Evolutionary conservation across 2,888 invertebrate genomes (phyloP), one percentile per base, ranked within the genome.

Genomic region (Phalera bucephala): DNA sequence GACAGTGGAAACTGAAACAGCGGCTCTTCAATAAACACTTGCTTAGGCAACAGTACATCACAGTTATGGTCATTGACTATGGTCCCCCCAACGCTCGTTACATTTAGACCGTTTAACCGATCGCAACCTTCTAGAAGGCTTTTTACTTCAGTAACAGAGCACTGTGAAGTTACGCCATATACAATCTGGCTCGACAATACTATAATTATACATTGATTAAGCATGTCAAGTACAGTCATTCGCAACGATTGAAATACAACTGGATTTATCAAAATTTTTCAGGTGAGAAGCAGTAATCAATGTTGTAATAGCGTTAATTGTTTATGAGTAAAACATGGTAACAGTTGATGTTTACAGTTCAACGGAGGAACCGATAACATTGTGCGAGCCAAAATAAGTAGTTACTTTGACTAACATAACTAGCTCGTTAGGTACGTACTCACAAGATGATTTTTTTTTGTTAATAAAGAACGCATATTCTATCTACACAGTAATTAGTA

Each of bases 51-150:
- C 9, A 89, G 47, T 1, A 86, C 77, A 48, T 88, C 88, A 40
- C 90, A 90, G 37, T 90, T 90, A 45, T 89, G 87, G 26, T 90
- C 88, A 36, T 88, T 81, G 3, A 89, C 74, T 12, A 88, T 77
- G 0, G 88, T 89, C 0, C 88, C 90, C 1, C 86, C 87, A 0
- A 79, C 66, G 31, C 72, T 83, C 0, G 84, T 88, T 10, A 90
- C 47, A 42, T 86, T 86, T n/a, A 90, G 45, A 1, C 88, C 89
- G 7, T 51, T 53, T 26, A 90, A 49, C 2, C 73, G 64, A 19
- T 83, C 82, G 47, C 89, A 89, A 1, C 87, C 88, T 45, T 87
- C 83, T 8, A 86, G 33, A n/a, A 88, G 59, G 47, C 64, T 79
- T 35, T 83, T 88, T 2, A 81, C 71, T 45, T 83, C 85, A 7